Percentiles rank a stretch among this genome's conserved stretches.
These are phyloP conservation scores for Laupala kohalensis DNA, from an alignment of 1,140 invertebrate genomes.

Conservation along the genomic window DNA sequence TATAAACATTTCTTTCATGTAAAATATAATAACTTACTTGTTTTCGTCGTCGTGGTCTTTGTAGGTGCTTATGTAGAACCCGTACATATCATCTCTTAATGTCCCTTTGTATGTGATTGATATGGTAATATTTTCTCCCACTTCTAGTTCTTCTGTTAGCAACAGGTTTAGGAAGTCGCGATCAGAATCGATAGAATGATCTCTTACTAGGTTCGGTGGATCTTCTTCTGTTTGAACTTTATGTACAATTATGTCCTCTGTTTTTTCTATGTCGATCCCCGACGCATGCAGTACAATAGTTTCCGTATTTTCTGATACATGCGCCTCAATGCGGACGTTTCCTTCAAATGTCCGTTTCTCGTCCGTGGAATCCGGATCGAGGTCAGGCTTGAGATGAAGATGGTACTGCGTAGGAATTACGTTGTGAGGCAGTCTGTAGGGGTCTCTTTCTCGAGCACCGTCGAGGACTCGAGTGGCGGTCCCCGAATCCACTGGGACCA, in stretches of 20 bases:
- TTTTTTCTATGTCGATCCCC: no score
- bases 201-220: no score
- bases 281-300: not conserved
- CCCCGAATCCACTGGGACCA: no score
- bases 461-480: not conserved
- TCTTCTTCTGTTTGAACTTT: no score
- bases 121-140: not conserved
- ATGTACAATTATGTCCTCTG: no score
- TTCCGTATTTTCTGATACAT: not conserved
- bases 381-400: not conserved
- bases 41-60: not conserved
- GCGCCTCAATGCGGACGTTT: not conserved
- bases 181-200: no score
- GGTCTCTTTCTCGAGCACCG: not conserved
- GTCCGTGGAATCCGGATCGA: not conserved
- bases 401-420: not conserved
- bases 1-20: not conserved
- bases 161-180: no score
- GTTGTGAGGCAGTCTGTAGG: not conserved
- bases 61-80: not conserved
- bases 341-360: not conserved
- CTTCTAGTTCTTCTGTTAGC: not conserved
- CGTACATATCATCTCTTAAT: not conserved
- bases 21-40: conserved; percentile 29
- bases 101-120: not conserved